phyloP scores from a whole-genome alignment of 1,140 invertebrate species.

The Cryptotermes secundus region DNA sequence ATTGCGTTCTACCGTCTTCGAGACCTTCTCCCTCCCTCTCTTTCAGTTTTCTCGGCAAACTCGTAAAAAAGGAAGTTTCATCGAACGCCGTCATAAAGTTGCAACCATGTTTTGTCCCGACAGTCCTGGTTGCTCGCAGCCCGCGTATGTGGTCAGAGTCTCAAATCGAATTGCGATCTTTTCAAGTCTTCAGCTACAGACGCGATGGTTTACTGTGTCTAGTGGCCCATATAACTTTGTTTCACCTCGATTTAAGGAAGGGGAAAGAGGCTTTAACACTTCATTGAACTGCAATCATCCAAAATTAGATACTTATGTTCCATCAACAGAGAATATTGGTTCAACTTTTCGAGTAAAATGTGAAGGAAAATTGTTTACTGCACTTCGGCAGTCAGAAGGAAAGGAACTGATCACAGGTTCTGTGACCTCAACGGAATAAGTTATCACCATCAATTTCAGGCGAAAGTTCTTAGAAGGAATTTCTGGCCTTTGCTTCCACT shows the following conservation, averaged over 20 bases:
- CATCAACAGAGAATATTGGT: background rate
- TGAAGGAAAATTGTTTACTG: background rate
- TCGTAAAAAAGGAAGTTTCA: background rate
- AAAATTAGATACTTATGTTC: background rate
- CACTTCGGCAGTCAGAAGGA: background rate
- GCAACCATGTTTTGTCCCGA: background rate
- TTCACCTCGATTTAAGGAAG: background rate
- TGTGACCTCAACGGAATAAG: too few relatives aligned
- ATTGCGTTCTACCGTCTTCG: background rate
- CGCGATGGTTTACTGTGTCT: background rate
- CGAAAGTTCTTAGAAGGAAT: too few relatives aligned
- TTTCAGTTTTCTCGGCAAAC: background rate
- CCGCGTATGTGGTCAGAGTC: constrained; percentile 2
- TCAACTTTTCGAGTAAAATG: background rate
- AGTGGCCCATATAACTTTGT: background rate
- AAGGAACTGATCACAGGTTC: background rate
- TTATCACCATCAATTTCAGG: too few relatives aligned
- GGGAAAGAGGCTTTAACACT: background rate
- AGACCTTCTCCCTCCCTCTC: background rate
- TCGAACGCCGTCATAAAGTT: background rate
- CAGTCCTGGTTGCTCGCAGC: background rate
- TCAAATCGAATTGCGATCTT: background rate
- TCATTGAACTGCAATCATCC: background rate
- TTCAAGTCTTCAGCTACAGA: background rate
- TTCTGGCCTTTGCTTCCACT: too few relatives aligned